Percentiles rank a stretch among this genome's conserved stretches.
These are phyloP conservation scores for Grammomys surdaster DNA, from an alignment of 2,113 vertebrate species.

Conservation along the genomic window DNA sequence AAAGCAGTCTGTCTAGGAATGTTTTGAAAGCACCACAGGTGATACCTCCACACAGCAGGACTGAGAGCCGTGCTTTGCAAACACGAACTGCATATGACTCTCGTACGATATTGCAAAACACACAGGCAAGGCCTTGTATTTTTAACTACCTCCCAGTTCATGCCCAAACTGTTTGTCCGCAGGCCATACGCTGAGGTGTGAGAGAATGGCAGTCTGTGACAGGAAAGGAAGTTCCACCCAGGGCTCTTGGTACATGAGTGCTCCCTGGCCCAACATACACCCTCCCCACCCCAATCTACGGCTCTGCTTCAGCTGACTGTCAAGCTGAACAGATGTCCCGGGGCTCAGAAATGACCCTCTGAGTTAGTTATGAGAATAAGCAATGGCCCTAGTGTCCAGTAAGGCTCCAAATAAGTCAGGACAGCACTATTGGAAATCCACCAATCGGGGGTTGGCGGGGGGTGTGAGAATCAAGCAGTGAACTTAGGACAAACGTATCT, in stretches of 20 bases:
- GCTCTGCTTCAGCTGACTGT: not conserved
- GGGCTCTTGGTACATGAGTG: not conserved
- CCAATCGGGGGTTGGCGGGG: too few relatives aligned
- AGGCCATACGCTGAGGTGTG: not conserved
- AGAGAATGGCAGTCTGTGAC: not conserved
- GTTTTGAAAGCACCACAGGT: conserved; percentile 13
- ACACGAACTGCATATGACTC: not conserved
- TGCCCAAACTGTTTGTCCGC: not conserved
- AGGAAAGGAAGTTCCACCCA: not conserved
- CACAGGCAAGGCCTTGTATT: not conserved
- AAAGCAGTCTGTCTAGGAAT: not conserved
- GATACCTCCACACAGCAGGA: not conserved
- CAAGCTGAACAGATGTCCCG: conserved; percentile 7
- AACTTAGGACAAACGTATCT: conserved; percentile 17
- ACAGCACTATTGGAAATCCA: not conserved
- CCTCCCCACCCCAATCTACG: not conserved
- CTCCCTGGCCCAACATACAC: not conserved
- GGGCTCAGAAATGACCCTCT: conserved; percentile 35
- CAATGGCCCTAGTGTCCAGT: not conserved
- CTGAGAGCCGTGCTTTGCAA: not conserved
- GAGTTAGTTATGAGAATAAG: conserved; percentile 37
- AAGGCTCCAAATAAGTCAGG: conserved; percentile 2
- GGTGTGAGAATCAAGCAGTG: not conserved
- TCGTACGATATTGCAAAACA: not conserved
- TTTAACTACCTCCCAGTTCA: not conserved